These are phyloP conservation scores for Nephila pilipes DNA, from an alignment of 1,140 invertebrate species.

Conservation along the genomic window DNA sequence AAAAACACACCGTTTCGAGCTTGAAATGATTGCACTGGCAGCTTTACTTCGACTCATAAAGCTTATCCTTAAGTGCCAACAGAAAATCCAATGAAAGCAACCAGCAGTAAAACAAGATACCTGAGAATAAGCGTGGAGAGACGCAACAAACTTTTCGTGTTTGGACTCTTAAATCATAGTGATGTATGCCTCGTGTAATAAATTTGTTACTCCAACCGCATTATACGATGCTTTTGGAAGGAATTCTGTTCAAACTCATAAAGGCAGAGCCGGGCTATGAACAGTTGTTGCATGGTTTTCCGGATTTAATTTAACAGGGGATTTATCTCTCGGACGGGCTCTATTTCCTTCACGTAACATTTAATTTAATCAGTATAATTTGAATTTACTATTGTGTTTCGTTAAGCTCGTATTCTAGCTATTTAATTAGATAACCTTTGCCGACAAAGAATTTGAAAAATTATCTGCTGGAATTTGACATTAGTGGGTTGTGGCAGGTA, in stretches of 20 bases:
- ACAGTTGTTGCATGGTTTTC: background rate
- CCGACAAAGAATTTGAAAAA: background rate
- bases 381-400: background rate
- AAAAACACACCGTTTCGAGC: too few relatives aligned
- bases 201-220: background rate
- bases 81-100: background rate
- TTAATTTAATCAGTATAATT: conserved; percentile 1
- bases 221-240: background rate
- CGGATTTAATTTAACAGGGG: background rate
- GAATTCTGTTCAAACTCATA: background rate
- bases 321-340: background rate
- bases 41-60: background rate
- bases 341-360: background rate
- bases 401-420: background rate
- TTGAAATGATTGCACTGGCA: background rate
- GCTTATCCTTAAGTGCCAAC: background rate
- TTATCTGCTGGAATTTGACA: background rate
- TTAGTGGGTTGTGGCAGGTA: too few relatives aligned
- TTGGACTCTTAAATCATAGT: background rate
- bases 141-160: too few relatives aligned
- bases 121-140: background rate
- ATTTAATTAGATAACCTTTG: background rate
- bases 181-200: background rate
- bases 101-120: background rate
- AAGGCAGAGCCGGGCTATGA: background rate